These are phyloP conservation scores for Vespertilio murinus DNA, from an alignment of 2,797 vertebrate species.

Conservation along the genomic window DNA sequence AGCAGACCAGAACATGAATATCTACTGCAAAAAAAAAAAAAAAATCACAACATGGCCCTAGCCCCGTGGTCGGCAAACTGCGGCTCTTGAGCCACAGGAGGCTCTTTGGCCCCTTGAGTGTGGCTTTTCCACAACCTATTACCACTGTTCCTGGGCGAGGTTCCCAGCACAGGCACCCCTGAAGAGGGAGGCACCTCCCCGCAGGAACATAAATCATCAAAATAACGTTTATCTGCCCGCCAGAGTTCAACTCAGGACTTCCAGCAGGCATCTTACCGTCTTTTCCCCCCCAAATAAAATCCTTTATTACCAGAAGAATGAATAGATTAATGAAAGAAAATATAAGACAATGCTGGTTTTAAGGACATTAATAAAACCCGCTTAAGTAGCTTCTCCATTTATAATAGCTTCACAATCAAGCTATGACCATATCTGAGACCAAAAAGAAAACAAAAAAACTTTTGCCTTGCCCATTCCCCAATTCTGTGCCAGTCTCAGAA, in stretches of 20 bases:
- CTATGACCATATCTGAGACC: background rate
- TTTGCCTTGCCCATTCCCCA: background rate
- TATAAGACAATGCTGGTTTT: background rate
- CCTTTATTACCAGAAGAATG: background rate
- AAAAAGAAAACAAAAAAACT: conserved; percentile 6
- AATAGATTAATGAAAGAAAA: background rate
- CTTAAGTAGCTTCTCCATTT: background rate
- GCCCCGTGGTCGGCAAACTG: too few species aligned
- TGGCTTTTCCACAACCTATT: too few species aligned
- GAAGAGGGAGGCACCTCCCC: background rate
- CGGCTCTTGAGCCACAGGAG: too few species aligned
- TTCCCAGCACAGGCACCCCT: too few species aligned
- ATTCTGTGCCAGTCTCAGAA: background rate
- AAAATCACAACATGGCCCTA: background rate
- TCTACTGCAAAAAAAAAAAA: background rate
- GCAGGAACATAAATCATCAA: background rate
- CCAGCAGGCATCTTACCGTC: background rate
- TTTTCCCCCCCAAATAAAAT: background rate
- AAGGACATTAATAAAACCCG: background rate
- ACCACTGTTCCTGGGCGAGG: too few species aligned
- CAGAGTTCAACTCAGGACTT: background rate
- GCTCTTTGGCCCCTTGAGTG: too few species aligned
- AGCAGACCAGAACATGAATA: background rate
- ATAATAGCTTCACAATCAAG: background rate
- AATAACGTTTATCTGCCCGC: background rate